Conservation (phyloP, 1,140 invertebrate genomes). For the Drosophila miranda region DNA sequence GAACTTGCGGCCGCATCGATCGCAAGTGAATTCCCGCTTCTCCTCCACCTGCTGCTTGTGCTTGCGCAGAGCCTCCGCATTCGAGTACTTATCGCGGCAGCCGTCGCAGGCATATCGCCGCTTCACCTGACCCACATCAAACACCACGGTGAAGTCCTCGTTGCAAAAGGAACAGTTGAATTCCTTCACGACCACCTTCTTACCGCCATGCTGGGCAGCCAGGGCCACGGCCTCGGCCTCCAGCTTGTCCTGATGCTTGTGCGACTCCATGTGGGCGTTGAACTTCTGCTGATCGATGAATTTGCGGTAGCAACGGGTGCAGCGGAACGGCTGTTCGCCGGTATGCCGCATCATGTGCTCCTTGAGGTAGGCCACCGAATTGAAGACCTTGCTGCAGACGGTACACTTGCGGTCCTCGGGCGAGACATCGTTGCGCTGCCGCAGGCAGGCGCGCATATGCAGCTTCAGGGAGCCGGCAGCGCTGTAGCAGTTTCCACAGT, state of each 20-base stretch:
- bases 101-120: conserved; percentile 77
- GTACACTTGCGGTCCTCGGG: conserved; percentile 76
- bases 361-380: conserved; percentile 78
- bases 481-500: conserved; percentile 80
- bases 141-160: conserved; percentile 76
- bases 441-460: conserved; percentile 80
- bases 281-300: conserved; percentile 75
- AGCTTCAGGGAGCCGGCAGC: conserved; percentile 77
- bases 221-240: conserved; percentile 74
- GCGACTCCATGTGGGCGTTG: conserved; percentile 72
- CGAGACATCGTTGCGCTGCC: conserved; percentile 66
- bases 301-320: conserved; percentile 77
- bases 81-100: conserved; percentile 80
- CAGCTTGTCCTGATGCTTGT: conserved; percentile 76
- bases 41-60: conserved; percentile 78
- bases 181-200: conserved; percentile 79
- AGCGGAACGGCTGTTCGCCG: conserved; percentile 77
- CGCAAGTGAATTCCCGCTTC: conserved; percentile 78
- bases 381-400: conserved; percentile 79
- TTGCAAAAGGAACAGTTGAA: conserved; percentile 77
- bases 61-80: conserved; percentile 72
- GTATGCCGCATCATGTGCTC: conserved; percentile 81
- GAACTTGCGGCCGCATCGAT: conserved; percentile 77
- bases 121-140: conserved; percentile 77
- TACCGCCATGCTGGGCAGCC: conserved; percentile 70